Evolutionary conservation across 2,113 vertebrate genomes (phyloP).

Genomic region (Thunnus maccoyii): DNA sequence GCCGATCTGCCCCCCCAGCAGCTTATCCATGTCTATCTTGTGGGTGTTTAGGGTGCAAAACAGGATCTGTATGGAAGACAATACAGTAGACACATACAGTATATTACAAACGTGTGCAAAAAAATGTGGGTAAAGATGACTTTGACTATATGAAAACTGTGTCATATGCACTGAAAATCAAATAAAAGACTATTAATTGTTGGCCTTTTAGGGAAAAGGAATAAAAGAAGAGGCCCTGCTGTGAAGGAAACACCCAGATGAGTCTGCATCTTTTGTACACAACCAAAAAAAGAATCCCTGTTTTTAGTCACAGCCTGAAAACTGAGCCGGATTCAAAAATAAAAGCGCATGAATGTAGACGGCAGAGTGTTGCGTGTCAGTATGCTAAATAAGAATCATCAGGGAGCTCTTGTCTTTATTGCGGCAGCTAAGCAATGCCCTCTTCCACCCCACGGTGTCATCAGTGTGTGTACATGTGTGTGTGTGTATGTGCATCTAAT

Average conservation of each 20-base stretch:
- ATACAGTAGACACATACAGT: constrained; percentile 3
- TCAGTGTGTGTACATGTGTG: neutral
- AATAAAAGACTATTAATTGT: neutral
- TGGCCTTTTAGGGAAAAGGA: neutral
- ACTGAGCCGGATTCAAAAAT: constrained; percentile 45
- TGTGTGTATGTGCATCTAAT: neutral
- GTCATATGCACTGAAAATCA: neutral
- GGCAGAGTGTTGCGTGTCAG: constrained; percentile 18
- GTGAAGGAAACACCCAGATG: neutral
- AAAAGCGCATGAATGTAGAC: neutral
- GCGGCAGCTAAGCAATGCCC: constrained; percentile 2
- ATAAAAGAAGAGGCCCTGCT: neutral
- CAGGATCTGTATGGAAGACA: constrained; percentile 88
- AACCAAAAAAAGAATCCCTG: neutral
- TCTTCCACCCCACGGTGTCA: neutral
- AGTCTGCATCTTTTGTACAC: neutral
- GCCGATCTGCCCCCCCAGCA: constrained; percentile 94
- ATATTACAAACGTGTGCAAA: neutral
- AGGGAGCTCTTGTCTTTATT: neutral
- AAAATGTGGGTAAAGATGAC: neutral
- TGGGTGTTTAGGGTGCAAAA: constrained; percentile 98
- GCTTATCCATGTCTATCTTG: constrained; percentile 96
- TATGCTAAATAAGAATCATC: constrained; percentile 51
- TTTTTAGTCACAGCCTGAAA: constrained; percentile 38
- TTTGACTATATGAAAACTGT: neutral